Percentiles rank a stretch among this genome's conserved stretches.
phyloP scores from a whole-genome alignment of 1,140 invertebrate genomes.

The Psix sp. region DNA sequence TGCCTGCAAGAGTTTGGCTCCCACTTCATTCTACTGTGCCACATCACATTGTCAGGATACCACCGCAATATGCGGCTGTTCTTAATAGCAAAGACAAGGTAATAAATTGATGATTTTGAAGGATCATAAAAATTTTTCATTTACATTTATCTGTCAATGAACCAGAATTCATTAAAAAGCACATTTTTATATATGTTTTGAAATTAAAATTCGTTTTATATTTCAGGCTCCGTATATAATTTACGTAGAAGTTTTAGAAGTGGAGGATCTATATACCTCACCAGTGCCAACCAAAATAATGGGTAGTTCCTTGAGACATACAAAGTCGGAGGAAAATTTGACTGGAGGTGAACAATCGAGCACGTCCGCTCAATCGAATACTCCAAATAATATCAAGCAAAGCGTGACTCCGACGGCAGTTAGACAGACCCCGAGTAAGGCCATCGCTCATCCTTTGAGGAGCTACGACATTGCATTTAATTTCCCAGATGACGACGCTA shows the following conservation, averaged over 20 bases:
- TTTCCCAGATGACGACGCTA: constrained; percentile 80
- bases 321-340: constrained; percentile 95
- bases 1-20: constrained; percentile 98
- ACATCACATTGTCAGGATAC: constrained; percentile 93
- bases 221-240: constrained; percentile 96
- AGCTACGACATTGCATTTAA: constrained; percentile 71
- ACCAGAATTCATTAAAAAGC: too few relatives aligned
- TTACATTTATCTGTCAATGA: not conserved
- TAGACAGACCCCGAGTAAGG: constrained; percentile 71
- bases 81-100: constrained; percentile 99
- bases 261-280: constrained; percentile 89
- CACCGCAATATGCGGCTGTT: constrained; percentile 95
- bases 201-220: constrained; percentile 15
- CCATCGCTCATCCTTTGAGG: constrained; percentile 61
- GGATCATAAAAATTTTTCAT: not conserved
- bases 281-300: constrained; percentile 88
- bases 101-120: constrained; percentile 34
- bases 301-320: constrained; percentile 89
- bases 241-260: constrained; percentile 97
- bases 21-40: constrained; percentile 85
- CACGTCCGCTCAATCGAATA: constrained; percentile 63
- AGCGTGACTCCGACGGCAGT: constrained; percentile 58
- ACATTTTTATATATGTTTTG: too few relatives aligned
- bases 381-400: constrained; percentile 63
- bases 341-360: constrained; percentile 75